Conservation (phyloP, 2,888 invertebrate species). For the Platycnemis pennipes region DNA sequence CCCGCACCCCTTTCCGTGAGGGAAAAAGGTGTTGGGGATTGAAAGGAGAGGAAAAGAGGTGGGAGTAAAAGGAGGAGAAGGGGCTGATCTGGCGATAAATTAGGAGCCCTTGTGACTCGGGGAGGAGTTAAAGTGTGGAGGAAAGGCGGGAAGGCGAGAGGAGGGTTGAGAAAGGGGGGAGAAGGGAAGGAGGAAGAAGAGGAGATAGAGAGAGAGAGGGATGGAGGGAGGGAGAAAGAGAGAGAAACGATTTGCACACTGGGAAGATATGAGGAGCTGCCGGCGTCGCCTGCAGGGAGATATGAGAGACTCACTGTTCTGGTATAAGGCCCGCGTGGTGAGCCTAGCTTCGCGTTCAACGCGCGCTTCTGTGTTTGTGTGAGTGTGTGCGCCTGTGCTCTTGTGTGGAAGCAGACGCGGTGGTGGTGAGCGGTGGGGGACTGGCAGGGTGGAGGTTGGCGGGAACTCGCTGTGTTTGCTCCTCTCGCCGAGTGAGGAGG, state of each 20-base stretch:
- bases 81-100: not conserved
- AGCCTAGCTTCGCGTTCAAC: too few species aligned
- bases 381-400: too few species aligned
- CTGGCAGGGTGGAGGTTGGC: too few species aligned
- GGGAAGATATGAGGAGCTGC: slow-evolving; percentile 19
- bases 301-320: slow-evolving; percentile 3
- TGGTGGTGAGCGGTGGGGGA: too few species aligned
- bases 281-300: slow-evolving; percentile 8
- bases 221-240: not conserved
- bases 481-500: not conserved
- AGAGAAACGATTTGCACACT: slow-evolving; percentile 24
- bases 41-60: not conserved
- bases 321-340: not conserved
- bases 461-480: not conserved
- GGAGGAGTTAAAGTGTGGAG: not conserved
- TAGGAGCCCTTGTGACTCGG: not conserved
- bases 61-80: not conserved
- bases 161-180: not conserved
- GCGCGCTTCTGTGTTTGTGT: too few species aligned
- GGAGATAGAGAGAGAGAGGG: not conserved
- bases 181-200: not conserved
- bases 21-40: not conserved
- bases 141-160: not conserved
- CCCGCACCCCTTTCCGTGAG: not conserved
- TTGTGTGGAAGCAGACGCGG: too few species aligned